A percentile compares a stretch with the other conserved stretches of the same genome.
phyloP scores from a whole-genome alignment of 2,797 vertebrate species.

The Enteromius argenteus region DNA sequence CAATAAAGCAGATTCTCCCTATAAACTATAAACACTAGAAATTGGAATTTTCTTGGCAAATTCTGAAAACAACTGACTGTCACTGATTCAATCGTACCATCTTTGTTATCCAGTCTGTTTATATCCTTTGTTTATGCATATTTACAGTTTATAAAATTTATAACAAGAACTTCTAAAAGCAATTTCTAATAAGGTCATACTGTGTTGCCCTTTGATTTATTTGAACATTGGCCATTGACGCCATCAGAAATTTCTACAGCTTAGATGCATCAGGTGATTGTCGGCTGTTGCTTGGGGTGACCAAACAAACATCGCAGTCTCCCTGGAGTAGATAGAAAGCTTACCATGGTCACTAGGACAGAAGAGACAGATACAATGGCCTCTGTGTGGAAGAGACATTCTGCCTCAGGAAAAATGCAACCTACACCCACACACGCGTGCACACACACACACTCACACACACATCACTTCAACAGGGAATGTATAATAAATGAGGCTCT shows the following conservation, averaged over 20 bases:
- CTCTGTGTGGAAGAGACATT: conserved; percentile 44
- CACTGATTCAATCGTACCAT: neutral
- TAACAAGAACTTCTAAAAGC: neutral
- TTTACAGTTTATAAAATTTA: neutral
- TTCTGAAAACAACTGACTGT: neutral
- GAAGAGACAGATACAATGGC: conserved; percentile 54
- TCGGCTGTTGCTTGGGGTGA: conserved; percentile 29
- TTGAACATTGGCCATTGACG: neutral
- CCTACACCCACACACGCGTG: conserved; percentile 16
- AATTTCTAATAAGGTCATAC: neutral
- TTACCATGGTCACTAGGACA: conserved; percentile 27
- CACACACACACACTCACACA: conserved; percentile 34
- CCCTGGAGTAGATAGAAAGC: conserved; percentile 35
- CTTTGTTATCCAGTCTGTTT: neutral
- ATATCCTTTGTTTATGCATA: too few species aligned
- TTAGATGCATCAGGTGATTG: conserved; percentile 33
- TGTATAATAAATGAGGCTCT: conserved; percentile 37
- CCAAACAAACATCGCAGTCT: conserved; percentile 45
- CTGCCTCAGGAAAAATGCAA: conserved; percentile 58
- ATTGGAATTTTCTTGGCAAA: neutral
- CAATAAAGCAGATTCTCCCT: neutral
- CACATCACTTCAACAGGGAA: conserved; percentile 21
- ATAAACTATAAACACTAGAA: neutral
- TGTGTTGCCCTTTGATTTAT: neutral
- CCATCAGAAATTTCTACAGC: neutral